Conservation (phyloP, 2,113 vertebrate species). For the Malurus melanocephalus region DNA sequence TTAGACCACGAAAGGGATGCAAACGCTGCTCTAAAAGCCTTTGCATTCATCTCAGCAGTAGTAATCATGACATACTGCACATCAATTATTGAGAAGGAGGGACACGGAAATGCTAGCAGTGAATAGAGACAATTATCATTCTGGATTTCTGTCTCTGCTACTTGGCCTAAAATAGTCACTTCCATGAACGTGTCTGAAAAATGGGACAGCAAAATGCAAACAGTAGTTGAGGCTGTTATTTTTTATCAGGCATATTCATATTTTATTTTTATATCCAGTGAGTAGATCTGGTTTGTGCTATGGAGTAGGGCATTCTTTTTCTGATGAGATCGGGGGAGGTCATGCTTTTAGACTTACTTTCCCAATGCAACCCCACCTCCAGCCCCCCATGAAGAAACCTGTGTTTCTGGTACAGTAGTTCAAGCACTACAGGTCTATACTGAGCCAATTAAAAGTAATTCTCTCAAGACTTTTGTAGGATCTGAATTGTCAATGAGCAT, state of each 20-base stretch:
- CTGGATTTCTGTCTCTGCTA: background rate
- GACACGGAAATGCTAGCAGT: rapidly evolving
- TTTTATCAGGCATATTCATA: background rate
- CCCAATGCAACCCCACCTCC: background rate
- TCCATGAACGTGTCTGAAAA: background rate
- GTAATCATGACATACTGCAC: background rate
- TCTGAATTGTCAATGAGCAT: background rate
- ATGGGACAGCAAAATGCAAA: background rate
- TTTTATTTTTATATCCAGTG: background rate
- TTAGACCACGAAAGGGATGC: background rate
- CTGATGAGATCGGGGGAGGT: background rate
- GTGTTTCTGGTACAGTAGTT: background rate
- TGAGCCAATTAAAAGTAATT: background rate
- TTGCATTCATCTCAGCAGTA: background rate
- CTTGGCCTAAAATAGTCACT: background rate
- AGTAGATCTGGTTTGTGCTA: background rate
- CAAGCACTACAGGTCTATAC: background rate
- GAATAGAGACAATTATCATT: background rate
- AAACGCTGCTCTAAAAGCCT: background rate
- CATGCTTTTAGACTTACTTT: background rate
- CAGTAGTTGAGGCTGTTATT: background rate
- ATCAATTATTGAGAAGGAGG: slow-evolving; percentile 3
- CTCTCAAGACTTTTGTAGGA: background rate
- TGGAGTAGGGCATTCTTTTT: rapidly evolving
- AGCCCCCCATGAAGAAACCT: background rate